phyloP scores from a whole-genome alignment of 2,113 vertebrate species.

The Coreoperca whiteheadi region DNA sequence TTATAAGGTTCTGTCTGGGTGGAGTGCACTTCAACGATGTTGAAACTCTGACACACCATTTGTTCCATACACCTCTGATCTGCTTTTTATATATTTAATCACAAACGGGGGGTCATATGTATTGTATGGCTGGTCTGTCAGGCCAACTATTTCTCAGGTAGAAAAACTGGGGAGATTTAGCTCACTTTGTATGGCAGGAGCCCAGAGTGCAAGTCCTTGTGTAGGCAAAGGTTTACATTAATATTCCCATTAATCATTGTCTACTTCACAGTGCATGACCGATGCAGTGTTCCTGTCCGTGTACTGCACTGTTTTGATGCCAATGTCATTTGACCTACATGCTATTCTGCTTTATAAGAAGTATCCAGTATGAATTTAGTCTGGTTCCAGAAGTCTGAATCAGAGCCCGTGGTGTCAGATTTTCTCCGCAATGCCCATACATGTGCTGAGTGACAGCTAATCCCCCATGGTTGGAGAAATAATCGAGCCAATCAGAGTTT shows the following conservation, averaged over 20 bases:
- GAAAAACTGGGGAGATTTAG: conserved; percentile 19
- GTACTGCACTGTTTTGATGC: conserved; percentile 20
- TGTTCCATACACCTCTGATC: neutral
- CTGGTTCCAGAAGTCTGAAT: conserved; percentile 1
- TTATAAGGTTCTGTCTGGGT: conserved; percentile 22
- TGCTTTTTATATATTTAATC: conserved; percentile 7
- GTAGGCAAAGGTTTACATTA: conserved; percentile 21
- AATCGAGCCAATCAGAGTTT: no score
- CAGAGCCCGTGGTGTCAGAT: neutral
- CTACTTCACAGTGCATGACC: conserved; percentile 27
- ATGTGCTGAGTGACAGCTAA: neutral
- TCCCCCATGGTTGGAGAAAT: neutral
- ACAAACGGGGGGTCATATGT: neutral
- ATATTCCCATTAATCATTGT: conserved; percentile 57
- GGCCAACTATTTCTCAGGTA: neutral
- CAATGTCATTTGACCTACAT: conserved; percentile 22
- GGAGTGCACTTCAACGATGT: neutral
- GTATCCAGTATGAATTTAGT: neutral
- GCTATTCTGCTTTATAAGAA: neutral
- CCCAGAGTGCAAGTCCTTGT: conserved; percentile 47
- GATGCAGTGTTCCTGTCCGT: conserved; percentile 3
- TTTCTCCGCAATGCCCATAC: neutral
- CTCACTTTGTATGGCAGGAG: conserved; percentile 34
- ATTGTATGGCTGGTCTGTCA: neutral
- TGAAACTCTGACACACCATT: conserved; percentile 1